These are phyloP conservation scores for Magallana ariakensis DNA, from an alignment of 1,140 invertebrate species.

Conservation along the genomic window DNA sequence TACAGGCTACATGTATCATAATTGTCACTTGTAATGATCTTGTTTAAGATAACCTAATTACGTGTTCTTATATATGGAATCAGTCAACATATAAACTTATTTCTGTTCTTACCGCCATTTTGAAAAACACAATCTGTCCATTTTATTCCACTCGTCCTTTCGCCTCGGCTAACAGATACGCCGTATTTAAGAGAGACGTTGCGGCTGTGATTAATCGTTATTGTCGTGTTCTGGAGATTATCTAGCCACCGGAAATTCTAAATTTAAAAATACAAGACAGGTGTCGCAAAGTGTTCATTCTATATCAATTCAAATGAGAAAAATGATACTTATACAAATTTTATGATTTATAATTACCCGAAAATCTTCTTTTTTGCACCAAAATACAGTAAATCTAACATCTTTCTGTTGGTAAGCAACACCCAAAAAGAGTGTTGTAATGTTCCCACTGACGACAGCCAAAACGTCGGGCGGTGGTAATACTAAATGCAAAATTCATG, in stretches of 20 bases:
- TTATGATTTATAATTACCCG: not conserved
- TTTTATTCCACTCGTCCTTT: conserved; percentile 5
- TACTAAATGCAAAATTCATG: not conserved
- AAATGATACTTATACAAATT: not conserved
- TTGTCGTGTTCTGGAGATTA: not conserved
- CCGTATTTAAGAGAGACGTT: not conserved
- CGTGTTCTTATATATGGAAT: no score
- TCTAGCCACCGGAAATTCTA: not conserved
- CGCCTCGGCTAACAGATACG: not conserved
- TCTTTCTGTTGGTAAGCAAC: not conserved
- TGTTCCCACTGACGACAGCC: not conserved
- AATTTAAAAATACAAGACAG: not conserved
- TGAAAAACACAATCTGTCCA: not conserved
- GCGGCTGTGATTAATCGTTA: not conserved
- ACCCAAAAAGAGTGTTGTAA: not conserved
- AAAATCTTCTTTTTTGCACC: not conserved
- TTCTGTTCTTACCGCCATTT: not conserved
- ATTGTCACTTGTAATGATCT: no score
- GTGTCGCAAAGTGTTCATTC: no score
- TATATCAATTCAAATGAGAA: not conserved
- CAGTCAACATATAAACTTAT: no score
- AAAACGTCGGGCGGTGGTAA: not conserved
- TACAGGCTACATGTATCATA: no score
- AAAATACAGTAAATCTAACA: not conserved
- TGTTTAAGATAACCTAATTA: no score